Conservation (phyloP, 1,140 invertebrate genomes). For the Tetraneura akinire region DNA sequence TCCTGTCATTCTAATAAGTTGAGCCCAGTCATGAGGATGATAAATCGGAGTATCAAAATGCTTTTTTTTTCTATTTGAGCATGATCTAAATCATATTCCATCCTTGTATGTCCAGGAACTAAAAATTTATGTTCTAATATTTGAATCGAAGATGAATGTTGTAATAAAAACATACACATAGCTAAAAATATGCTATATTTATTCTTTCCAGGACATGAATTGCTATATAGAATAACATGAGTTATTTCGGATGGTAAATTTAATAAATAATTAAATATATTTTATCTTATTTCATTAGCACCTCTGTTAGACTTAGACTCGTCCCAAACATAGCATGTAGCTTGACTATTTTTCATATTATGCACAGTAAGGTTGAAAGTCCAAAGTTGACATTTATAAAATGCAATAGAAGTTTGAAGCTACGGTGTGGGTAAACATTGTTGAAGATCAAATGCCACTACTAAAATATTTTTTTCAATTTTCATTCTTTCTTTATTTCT, state of each 20-base stretch:
- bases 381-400: background rate
- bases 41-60: background rate
- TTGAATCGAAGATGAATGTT: background rate
- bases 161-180: background rate
- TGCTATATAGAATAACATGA: background rate
- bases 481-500: background rate
- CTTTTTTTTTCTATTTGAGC: background rate
- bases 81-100: background rate
- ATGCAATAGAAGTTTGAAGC: background rate
- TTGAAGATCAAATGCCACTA: background rate
- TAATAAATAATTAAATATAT: background rate
- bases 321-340: background rate
- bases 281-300: background rate
- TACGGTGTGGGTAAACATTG: background rate
- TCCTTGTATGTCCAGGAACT: background rate
- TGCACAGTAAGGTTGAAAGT: background rate
- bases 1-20: background rate
- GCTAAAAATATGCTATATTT: background rate
- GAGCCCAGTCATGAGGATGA: background rate
- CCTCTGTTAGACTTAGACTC: background rate
- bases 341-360: slow-evolving; percentile 3
- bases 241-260: background rate
- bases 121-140: background rate
- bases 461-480: slow-evolving; percentile 4
- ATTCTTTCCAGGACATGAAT: background rate